A percentile compares a stretch with the other conserved stretches of the same genome.
These are phyloP conservation scores for Drosophila sordidapex DNA, from an alignment of 2,888 invertebrate genomes.

Conservation along the genomic window DNA sequence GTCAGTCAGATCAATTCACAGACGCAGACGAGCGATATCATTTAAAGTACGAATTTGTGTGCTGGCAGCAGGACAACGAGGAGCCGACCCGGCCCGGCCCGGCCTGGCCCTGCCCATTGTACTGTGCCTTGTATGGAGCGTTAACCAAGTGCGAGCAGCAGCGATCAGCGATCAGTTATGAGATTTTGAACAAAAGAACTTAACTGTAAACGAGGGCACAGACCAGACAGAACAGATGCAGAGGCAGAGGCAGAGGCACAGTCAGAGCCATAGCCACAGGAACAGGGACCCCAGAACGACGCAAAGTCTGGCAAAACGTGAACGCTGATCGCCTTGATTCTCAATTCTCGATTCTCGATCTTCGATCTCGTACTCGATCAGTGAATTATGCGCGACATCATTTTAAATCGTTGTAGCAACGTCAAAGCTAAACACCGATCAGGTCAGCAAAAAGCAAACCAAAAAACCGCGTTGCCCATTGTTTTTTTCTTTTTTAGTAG, in stretches of 20 bases:
- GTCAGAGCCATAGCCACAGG: conserved; percentile 11
- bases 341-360: conserved; percentile 34
- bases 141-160: conserved; percentile 64
- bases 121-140: conserved; percentile 57
- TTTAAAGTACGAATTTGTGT: conserved; percentile 53
- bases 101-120: conserved; percentile 34
- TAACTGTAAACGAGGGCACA: conserved; percentile 74
- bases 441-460: conserved; percentile 54
- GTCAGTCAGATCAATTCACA: conserved; percentile 40
- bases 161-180: conserved; percentile 76
- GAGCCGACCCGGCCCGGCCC: neutral
- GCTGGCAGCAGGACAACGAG: conserved; percentile 17
- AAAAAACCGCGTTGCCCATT: conserved; percentile 48
- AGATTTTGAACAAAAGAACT: conserved; percentile 78
- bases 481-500: conserved; percentile 58
- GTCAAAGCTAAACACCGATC: conserved; percentile 80
- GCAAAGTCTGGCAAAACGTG: conserved; percentile 70
- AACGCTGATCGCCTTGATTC: conserved; percentile 37
- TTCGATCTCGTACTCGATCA: conserved; percentile 61
- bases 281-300: conserved; percentile 52
- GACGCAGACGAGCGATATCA: conserved; percentile 50
- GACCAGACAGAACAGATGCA: conserved; percentile 30
- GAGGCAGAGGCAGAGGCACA: conserved; percentile 6
- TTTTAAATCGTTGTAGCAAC: conserved; percentile 80
- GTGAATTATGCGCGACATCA: conserved; percentile 83